phyloP scores from a whole-genome alignment of 1,140 invertebrate genomes.

The Gyrodactylus bullatarudis region DNA sequence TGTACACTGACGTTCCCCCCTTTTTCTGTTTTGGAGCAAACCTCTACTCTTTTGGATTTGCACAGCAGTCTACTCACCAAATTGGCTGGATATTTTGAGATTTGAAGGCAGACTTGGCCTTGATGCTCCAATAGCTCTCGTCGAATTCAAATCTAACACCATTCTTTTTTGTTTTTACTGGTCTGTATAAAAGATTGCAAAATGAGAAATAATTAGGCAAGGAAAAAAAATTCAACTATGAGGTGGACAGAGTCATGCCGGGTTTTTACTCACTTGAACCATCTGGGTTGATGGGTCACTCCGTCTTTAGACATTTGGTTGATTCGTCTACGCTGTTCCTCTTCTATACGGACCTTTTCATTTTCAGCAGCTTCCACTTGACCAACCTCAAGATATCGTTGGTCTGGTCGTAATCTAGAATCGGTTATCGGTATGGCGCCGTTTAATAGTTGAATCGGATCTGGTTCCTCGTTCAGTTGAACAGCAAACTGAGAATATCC shows the following conservation, averaged over 20 bases:
- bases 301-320: neutral
- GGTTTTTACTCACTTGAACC: neutral
- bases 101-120: neutral
- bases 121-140: neutral
- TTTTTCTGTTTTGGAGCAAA: too few relatives aligned
- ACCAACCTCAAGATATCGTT: constrained; percentile 35
- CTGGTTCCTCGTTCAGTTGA: constrained; percentile 34
- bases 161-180: too few relatives aligned
- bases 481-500: constrained; percentile 50
- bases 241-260: too few relatives aligned
- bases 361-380: constrained; percentile 34
- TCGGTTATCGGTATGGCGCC: constrained; percentile 36
- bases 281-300: neutral
- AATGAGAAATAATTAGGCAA: neutral
- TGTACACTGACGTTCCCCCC: too few relatives aligned
- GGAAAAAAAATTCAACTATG: neutral
- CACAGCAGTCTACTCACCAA: too few relatives aligned
- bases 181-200: neutral
- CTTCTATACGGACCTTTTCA: constrained; percentile 33
- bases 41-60: too few relatives aligned
- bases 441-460: constrained; percentile 27
- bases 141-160: too few relatives aligned
- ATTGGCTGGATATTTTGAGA: neutral
- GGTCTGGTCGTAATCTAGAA: constrained; percentile 30
- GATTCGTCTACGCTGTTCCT: constrained; percentile 24